Conservation (phyloP, 2,113 vertebrate species). For the Apteryx mantelli region DNA sequence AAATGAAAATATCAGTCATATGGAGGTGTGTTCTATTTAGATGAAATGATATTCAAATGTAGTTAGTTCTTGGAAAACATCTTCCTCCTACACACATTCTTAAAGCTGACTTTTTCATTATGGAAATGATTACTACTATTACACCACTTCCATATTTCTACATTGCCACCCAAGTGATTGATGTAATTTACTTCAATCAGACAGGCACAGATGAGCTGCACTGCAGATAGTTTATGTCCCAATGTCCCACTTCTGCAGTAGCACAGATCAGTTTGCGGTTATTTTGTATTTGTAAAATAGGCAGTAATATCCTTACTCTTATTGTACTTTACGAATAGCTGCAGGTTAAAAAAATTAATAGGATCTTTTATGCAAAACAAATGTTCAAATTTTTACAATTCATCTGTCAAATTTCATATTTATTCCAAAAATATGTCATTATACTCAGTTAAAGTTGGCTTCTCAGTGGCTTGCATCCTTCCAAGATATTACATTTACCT, state of each 20-base stretch:
- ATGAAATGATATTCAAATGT: constrained; percentile 28
- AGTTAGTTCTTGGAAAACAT: constrained; percentile 56
- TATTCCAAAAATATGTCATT: neutral
- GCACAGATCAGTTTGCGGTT: neutral
- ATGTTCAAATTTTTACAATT: neutral
- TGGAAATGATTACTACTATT: constrained; percentile 54
- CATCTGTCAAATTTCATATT: neutral
- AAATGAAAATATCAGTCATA: constrained; percentile 40
- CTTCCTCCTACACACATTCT: constrained; percentile 51
- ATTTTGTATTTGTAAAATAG: neutral
- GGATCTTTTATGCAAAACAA: neutral
- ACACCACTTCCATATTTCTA: constrained; percentile 14
- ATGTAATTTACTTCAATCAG: constrained; percentile 40
- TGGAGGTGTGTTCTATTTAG: neutral
- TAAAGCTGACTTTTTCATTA: constrained; percentile 27
- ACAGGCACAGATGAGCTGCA: neutral
- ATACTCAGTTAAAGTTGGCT: neutral
- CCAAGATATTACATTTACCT: neutral
- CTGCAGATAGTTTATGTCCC: neutral
- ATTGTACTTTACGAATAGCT: neutral
- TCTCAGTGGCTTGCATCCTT: neutral
- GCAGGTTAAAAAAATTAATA: neutral
- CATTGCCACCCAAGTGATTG: neutral
- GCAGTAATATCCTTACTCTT: neutral
- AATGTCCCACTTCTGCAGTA: neutral